Evolutionary conservation across 53 echinoderm and acorn worm species (phyloP), one percentile per base, ranked within the genome.

Genomic region (Henricia sp.): DNA sequence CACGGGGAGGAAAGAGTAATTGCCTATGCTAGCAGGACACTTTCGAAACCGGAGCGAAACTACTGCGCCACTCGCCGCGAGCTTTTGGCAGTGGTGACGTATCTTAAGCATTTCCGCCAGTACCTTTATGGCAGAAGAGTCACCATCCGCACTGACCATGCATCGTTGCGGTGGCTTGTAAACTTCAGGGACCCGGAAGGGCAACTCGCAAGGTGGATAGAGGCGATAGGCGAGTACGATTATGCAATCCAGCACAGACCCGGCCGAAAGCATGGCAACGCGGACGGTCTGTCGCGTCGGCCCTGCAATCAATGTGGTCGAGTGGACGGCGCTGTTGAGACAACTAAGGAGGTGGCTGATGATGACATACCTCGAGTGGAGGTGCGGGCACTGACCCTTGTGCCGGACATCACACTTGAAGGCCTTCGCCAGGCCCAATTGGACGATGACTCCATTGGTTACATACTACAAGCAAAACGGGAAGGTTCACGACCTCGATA

Each of bases 61-160:
- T 54, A 54, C 54, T 54, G 54, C 19, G 54, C 19, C 8, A 54
- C 54, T n/a, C 54, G 20, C 20, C 54, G 54, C 17, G 54, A 54
- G 20, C 54, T 54, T 4, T n/a, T 54, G 20, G 19, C 54, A 6
- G 54, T 10, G 4, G 54, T 54, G 54, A 19, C 20, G 3, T 54
- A 54, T 21, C 20, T 54, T 16, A 54, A 54, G 20, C 54, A 54
- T 17, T 54, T 54, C 19, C 54, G 54, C 4, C 54, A 86, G 26
- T 86, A 75, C 52, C 36, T 86, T 14, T 86, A 75, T 25, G 76
- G 83, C 16, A 21, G 86, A 14, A 74, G 3, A 33, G 37, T 75
- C 13, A 0, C 36, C 1, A 27, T 69, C 0, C 52, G 70, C 6
- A 83, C 68, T 6, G 69, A 83, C 70, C 69, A 83, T 69, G 69